phyloP scores from a whole-genome alignment of 2,113 vertebrate species.

The Pundamilia nyererei region DNA sequence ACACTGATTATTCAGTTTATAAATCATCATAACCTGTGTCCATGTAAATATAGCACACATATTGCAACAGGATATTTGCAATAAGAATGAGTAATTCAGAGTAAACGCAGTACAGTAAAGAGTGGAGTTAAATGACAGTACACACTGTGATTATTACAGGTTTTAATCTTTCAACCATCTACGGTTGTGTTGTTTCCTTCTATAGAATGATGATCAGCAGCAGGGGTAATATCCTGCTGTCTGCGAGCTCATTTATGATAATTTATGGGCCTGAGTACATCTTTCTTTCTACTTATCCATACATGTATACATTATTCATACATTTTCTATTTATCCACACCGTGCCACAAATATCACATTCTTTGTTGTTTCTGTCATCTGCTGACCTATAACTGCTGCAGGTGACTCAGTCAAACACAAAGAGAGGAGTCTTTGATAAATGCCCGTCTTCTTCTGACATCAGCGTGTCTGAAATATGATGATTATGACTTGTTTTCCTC shows the following conservation, averaged over 20 bases:
- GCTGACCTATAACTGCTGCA: neutral
- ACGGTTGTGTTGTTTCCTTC: neutral
- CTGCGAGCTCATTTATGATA: neutral
- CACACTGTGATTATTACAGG: neutral
- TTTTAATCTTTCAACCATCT: neutral
- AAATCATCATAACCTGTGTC: neutral
- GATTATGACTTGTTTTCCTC: neutral
- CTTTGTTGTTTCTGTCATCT: neutral
- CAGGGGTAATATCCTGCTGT: neutral
- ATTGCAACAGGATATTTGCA: neutral
- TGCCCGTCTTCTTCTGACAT: neutral
- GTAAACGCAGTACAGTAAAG: neutral
- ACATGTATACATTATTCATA: neutral
- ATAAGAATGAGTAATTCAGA: neutral
- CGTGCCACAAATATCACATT: neutral
- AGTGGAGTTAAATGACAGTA: neutral
- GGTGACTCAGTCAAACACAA: neutral
- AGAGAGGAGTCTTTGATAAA: neutral
- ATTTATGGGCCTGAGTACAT: neutral
- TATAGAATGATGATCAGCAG: neutral
- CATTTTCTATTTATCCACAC: neutral
- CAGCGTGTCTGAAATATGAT: neutral
- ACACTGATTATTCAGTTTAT: neutral
- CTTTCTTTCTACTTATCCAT: neutral
- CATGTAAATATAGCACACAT: neutral